A percentile compares a stretch with the other conserved stretches of the same genome.
Conservation (phyloP, 2,113 vertebrate species). For the Campylomormyrus numenius region DNA sequence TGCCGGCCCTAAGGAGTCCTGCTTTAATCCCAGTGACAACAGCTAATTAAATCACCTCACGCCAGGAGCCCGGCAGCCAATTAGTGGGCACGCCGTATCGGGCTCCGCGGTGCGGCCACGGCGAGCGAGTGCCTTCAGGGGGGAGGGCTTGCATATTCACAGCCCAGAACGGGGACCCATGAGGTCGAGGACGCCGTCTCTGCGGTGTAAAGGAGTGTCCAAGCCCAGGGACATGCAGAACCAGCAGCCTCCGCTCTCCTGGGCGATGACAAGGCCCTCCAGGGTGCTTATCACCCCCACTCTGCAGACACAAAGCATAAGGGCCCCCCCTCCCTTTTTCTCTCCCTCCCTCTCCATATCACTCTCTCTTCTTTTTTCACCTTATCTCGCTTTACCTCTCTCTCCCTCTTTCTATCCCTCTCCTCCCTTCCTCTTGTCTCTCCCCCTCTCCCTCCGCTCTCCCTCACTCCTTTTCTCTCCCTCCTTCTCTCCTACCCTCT, state of each 20-base stretch:
- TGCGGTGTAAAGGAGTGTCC: background rate
- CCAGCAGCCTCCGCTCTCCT: background rate
- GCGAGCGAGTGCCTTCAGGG: background rate
- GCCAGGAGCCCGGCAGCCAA: background rate
- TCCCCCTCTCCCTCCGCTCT: background rate
- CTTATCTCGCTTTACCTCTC: background rate
- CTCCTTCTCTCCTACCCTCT: background rate
- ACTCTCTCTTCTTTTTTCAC: background rate
- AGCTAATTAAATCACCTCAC: background rate
- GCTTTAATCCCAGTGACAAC: background rate
- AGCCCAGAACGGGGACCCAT: background rate
- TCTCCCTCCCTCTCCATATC: background rate
- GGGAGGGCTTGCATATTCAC: background rate
- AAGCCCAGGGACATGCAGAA: background rate
- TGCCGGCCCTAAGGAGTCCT: background rate
- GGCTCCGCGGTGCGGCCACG: too few relatives aligned
- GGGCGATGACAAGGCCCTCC: background rate
- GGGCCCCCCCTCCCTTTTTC: background rate
- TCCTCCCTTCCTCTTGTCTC: background rate
- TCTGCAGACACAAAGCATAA: background rate
- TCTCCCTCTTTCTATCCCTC: background rate
- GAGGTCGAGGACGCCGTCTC: background rate
- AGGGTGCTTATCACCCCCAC: background rate
- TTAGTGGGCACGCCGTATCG: background rate
- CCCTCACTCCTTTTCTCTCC: background rate